A percentile compares a stretch with the other conserved stretches of the same genome.
These are phyloP conservation scores for Tretioscincus oriximinensis DNA, from an alignment of 2,113 vertebrate species.

Conservation along the genomic window DNA sequence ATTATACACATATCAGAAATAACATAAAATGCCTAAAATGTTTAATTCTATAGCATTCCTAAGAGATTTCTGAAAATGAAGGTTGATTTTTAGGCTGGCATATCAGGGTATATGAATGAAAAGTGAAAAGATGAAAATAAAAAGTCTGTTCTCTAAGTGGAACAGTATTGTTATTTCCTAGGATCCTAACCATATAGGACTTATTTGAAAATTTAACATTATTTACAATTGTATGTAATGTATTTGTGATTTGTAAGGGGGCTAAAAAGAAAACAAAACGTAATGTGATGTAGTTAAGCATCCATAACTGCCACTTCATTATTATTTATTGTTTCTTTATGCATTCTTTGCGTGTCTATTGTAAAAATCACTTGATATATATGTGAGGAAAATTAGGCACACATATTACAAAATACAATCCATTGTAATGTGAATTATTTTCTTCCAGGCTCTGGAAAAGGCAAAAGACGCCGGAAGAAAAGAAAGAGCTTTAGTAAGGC, in stretches of 20 bases:
- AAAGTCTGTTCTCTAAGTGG: background rate
- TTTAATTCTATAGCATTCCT: background rate
- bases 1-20: background rate
- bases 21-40: background rate
- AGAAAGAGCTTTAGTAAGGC: conserved; percentile 86
- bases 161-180: background rate
- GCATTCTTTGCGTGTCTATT: background rate
- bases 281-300: background rate
- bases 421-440: conserved; percentile 42
- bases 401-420: conserved; percentile 7
- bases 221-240: background rate
- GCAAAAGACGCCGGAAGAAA: conserved; percentile 96
- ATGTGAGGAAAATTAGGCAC: background rate
- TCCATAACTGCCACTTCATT: background rate
- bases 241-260: background rate
- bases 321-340: conserved; percentile 4
- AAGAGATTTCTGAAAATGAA: background rate
- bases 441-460: conserved; percentile 88
- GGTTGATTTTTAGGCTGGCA: background rate
- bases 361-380: background rate
- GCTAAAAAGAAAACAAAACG: too few species aligned
- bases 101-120: background rate
- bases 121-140: background rate
- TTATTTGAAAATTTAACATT: background rate
- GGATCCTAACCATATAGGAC: too few species aligned